Conservation (phyloP, 2,888 invertebrate species). For the Yponomeuta evonymella region DNA sequence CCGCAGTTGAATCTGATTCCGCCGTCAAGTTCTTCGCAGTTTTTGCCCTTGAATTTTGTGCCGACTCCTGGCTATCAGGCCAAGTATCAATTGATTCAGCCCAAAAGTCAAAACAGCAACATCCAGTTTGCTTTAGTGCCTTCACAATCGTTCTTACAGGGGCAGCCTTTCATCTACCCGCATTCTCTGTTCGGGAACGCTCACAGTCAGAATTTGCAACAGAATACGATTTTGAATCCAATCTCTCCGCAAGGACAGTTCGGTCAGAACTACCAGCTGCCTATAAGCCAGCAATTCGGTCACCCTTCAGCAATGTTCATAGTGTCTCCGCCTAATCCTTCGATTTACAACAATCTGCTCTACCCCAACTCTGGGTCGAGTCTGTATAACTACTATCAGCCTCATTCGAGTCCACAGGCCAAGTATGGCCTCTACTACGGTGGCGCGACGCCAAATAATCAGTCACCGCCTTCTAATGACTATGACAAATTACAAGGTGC, state of each 20-base stretch:
- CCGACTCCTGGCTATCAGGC: conserved; percentile 62
- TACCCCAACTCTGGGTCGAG: conserved; percentile 46
- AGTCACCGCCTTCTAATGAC: conserved; percentile 37
- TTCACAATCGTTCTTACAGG: conserved; percentile 43
- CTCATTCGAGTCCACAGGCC: conserved; percentile 41
- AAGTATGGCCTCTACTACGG: conserved; percentile 50
- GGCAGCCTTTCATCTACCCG: conserved; percentile 42
- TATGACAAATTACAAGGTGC: conserved; percentile 52
- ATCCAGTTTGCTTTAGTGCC: conserved; percentile 56
- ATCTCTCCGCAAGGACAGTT: conserved; percentile 43
- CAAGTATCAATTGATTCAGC: conserved; percentile 59
- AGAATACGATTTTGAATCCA: conserved; percentile 32
- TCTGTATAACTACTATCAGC: conserved; percentile 58
- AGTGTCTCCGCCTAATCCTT: conserved; percentile 52
- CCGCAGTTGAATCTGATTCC: conserved; percentile 45
- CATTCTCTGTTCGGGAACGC: conserved; percentile 35
- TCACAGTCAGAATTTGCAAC: conserved; percentile 28
- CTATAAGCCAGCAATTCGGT: conserved; percentile 44
- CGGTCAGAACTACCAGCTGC: conserved; percentile 42
- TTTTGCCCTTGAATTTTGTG: conserved; percentile 57
- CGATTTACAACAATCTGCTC: conserved; percentile 49
- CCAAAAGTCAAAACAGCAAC: conserved; percentile 49
- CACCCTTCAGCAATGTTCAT: conserved; percentile 59
- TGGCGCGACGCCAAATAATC: not conserved
- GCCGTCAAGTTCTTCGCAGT: conserved; percentile 47